Evolutionary conservation across 2,888 invertebrate genomes (phyloP).

Genomic region (Lasius platythorax): DNA sequence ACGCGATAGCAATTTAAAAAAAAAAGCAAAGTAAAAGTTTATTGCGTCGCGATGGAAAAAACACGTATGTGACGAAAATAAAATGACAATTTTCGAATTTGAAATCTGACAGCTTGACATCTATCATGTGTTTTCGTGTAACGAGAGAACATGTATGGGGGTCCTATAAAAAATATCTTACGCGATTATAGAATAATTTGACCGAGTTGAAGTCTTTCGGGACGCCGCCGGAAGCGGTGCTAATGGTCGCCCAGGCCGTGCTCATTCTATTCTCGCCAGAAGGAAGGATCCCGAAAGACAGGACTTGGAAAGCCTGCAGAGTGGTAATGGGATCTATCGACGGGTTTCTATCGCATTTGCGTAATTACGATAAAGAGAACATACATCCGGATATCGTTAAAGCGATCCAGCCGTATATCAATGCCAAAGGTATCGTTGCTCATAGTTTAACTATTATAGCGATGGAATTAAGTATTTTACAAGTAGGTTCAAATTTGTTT

Average conservation of each 20-base stretch:
- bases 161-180: background rate
- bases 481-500: too few relatives aligned
- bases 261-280: conserved; percentile 93
- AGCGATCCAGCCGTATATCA: conserved; percentile 88
- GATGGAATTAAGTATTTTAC: too few relatives aligned
- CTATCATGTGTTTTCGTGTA: background rate
- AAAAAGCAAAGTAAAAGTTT: background rate
- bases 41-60: background rate
- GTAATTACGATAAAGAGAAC: conserved; percentile 97
- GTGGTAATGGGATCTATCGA: conserved; percentile 96
- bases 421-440: conserved; percentile 82
- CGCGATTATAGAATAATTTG: conserved; percentile 89
- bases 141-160: background rate
- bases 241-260: conserved; percentile 95
- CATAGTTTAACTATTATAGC: background rate
- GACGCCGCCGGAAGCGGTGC: conserved; percentile 95
- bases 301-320: conserved; percentile 97
- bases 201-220: conserved; percentile 98
- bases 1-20: background rate
- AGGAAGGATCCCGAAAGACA: conserved; percentile 96
- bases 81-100: background rate
- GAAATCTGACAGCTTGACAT: background rate
- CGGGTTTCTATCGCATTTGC: conserved; percentile 93
- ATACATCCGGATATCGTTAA: conserved; percentile 95
- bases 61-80: background rate